Conservation (phyloP, 2,888 invertebrate species). For the Papilio gigon region DNA sequence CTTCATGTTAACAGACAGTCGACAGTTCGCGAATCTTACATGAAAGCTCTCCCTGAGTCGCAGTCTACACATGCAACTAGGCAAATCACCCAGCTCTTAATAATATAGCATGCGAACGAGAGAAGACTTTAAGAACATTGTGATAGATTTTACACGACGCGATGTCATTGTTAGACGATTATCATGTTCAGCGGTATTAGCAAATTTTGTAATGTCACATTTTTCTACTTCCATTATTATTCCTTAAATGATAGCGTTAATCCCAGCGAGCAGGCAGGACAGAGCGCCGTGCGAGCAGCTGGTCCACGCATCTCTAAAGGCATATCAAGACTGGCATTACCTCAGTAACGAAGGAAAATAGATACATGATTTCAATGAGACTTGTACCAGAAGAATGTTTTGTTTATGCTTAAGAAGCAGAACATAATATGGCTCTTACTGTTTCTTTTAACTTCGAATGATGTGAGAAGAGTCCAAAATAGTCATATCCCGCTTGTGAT, state of each 20-base stretch:
- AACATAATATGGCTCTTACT: not conserved
- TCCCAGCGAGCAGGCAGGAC: too few species aligned
- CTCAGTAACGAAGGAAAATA: too few species aligned
- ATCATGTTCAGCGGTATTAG: too few species aligned
- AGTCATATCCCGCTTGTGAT: not conserved
- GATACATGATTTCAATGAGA: too few species aligned
- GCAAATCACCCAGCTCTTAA: not conserved
- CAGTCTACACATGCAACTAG: not conserved
- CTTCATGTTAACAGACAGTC: conserved; percentile 6
- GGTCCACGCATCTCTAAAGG: too few species aligned
- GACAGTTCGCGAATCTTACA: not conserved
- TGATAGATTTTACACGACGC: not conserved
- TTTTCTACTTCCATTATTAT: too few species aligned
- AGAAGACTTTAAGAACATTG: not conserved
- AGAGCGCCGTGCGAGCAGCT: too few species aligned
- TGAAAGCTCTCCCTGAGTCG: not conserved
- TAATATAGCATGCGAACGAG: not conserved
- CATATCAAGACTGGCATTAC: too few species aligned
- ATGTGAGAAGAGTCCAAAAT: not conserved
- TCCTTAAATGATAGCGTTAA: too few species aligned
- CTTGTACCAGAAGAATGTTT: too few species aligned
- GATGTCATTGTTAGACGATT: not conserved
- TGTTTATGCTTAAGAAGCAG: too few species aligned
- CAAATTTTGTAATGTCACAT: too few species aligned
- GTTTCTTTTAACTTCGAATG: not conserved